Evolutionary conservation across 2,888 invertebrate genomes (phyloP).

Genomic region (Spodoptera picta): DNA sequence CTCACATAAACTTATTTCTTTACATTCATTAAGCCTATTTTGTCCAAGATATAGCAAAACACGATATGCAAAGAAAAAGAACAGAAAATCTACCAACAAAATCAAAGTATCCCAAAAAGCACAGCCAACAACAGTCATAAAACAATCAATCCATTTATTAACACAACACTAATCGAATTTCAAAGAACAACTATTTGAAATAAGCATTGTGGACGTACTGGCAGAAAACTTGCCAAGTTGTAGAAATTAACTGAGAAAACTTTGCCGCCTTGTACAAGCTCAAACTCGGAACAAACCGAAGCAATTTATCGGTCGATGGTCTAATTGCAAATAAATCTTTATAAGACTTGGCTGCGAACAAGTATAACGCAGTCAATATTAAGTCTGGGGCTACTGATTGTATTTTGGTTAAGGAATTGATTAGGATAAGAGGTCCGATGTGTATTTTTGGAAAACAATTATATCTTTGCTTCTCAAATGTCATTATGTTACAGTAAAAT

Average conservation of each 20-base stretch:
- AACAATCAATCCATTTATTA: conserved; percentile 20
- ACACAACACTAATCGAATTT: conserved; percentile 26
- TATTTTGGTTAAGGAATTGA: neutral
- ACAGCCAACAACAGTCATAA: neutral
- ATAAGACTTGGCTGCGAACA: conserved; percentile 22
- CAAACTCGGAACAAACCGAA: conserved; percentile 34
- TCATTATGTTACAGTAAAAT: too few relatives aligned
- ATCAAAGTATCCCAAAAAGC: too few relatives aligned
- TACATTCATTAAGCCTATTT: too few relatives aligned
- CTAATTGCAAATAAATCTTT: conserved; percentile 50
- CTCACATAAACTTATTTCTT: too few relatives aligned
- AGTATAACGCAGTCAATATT: conserved; percentile 25
- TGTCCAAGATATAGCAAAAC: too few relatives aligned
- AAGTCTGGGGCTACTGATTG: conserved; percentile 7
- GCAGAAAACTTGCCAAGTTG: conserved; percentile 33
- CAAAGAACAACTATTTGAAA: conserved; percentile 26
- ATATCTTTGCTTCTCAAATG: too few relatives aligned
- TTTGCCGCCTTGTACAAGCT: conserved; percentile 40
- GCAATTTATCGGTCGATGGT: conserved; percentile 48
- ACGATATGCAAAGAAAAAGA: too few relatives aligned
- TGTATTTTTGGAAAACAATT: too few relatives aligned
- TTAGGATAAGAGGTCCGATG: too few relatives aligned
- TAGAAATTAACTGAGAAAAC: conserved; percentile 46
- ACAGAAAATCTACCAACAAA: too few relatives aligned
- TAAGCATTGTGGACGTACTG: conserved; percentile 23